A percentile compares a stretch with the other conserved stretches of the same genome.
phyloP scores from a whole-genome alignment of 2,113 vertebrate species.

The Pitta sordida region DNA sequence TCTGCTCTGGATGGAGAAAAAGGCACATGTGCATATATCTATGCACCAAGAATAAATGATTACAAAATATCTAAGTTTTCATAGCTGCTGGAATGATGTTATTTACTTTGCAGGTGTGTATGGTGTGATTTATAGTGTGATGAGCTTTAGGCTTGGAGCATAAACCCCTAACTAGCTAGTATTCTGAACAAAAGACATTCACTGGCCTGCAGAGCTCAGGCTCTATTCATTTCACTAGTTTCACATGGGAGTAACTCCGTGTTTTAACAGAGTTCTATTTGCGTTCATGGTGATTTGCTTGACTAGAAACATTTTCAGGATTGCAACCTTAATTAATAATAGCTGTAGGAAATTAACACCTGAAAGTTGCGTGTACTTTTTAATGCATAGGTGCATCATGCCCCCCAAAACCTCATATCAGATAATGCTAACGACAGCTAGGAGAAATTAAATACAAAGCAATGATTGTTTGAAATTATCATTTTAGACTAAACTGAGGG shows the following conservation, averaged over 20 bases:
- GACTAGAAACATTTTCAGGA: neutral
- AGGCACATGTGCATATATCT: neutral
- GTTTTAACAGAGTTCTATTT: neutral
- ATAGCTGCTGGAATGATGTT: slow-evolving; percentile 30
- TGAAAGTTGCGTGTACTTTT: neutral
- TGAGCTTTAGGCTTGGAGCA: slow-evolving; percentile 23
- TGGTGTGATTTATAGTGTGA: slow-evolving; percentile 32
- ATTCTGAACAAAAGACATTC: neutral
- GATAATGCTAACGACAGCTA: neutral
- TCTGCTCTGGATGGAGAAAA: neutral
- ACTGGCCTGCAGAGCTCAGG: neutral
- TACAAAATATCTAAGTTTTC: neutral
- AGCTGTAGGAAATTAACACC: neutral
- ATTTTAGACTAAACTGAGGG: neutral
- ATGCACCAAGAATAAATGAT: neutral
- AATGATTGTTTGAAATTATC: neutral
- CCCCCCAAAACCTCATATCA: neutral
- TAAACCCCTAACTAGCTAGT: neutral
- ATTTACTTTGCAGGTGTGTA: slow-evolving; percentile 41
- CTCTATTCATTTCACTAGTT: neutral
- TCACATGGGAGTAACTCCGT: neutral
- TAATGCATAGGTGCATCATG: neutral
- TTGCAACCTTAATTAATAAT: neutral
- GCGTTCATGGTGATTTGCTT: neutral
- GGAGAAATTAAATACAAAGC: neutral